Evolutionary conservation across 2,797 vertebrate species (phyloP), one percentile per base, ranked within the genome.

Genomic region (Chaenodraco wilsoni): DNA sequence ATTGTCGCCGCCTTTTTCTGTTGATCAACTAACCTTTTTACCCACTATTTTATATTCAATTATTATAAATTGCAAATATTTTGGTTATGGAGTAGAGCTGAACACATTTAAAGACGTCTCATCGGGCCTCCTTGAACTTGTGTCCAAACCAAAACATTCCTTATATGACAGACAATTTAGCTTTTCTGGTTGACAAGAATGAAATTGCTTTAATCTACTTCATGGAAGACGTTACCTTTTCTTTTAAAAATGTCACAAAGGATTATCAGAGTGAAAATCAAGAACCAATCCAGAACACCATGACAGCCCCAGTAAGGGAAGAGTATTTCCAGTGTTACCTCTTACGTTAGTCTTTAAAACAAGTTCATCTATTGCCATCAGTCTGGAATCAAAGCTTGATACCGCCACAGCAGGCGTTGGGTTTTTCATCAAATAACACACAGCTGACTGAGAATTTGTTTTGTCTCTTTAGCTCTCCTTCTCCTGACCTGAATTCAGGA

Each of bases 401-500:
- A 59, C 68, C 69, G 69, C 55, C 79, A 83, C 87, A 82, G 86
- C 76, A 71, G 79, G 73, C 45, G 33, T 19, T 57, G 16, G 41
- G 69, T 48, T 76, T 83, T 78, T 69, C 37, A 67, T 74, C 84
- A 90, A 89, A 88, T 82, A 87, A 75, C 61, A 76, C 62, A 78
- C 77, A 83, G 69, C 75, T 81, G 81, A 87, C 58, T 69, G 69
- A 78, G 63, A 78, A 74, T 81, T 70, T 72, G 78, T 75, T 85
- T 84, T 19, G 57, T 74, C 71, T 83, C 49, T 74, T 65, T 50
- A 79, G 72, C 84, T 55, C 84, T 79, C 60, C 76, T 87, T 72
- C 65, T 75, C 48, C 82, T 86, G 89, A 89, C 86, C 86, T 88
- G 61, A 87, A 91, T 87, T 82, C 23, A 55, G 66, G 76, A 91